These are phyloP conservation scores for Numenius arquata DNA, from an alignment of 2,113 vertebrate genomes.

Conservation along the genomic window DNA sequence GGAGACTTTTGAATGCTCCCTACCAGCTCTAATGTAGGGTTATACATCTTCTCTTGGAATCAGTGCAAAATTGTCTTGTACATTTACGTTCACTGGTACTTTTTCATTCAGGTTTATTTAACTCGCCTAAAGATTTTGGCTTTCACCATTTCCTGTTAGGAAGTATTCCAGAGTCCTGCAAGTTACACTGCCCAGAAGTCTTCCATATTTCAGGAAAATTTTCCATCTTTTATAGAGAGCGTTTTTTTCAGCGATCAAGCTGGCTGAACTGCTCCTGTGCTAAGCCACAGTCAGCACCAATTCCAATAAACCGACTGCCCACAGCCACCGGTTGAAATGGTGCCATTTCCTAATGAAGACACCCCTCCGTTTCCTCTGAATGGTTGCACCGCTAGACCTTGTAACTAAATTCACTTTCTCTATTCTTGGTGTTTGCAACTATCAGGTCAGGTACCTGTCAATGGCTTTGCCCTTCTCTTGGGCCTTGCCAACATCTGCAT, in stretches of 20 bases:
- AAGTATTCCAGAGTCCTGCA: constrained; percentile 48
- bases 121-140: constrained; percentile 39
- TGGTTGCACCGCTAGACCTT: neutral
- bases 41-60: constrained; percentile 10
- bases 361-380: neutral
- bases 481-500: neutral
- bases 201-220: constrained; percentile 34
- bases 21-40: neutral
- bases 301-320: neutral
- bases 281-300: neutral
- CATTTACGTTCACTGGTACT: constrained; percentile 3
- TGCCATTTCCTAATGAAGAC: neutral
- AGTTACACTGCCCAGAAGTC: constrained; percentile 27
- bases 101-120: constrained; percentile 40
- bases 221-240: neutral
- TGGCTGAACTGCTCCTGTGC: neutral
- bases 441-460: neutral
- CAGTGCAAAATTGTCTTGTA: neutral
- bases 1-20: neutral
- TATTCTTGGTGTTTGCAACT: neutral
- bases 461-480: neutral
- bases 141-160: constrained; percentile 43
- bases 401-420: neutral
- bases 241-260: neutral
- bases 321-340: neutral